A percentile compares a stretch with the other conserved stretches of the same genome.
Evolutionary conservation across 2,888 invertebrate species (phyloP).

Genomic region (Euplagia quadripunctaria): DNA sequence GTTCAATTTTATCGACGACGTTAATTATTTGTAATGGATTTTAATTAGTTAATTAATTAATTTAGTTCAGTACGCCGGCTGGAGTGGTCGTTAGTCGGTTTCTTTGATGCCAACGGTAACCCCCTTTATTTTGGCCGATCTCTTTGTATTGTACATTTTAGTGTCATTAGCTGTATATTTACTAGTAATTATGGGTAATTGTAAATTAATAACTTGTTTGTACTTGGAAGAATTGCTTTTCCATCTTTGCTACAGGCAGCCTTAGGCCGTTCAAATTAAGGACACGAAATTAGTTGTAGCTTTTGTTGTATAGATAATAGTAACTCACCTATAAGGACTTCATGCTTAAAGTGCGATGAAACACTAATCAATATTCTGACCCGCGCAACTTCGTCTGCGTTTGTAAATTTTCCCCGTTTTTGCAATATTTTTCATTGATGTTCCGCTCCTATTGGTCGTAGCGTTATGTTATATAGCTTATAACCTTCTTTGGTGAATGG

Average conservation of each 20-base stretch:
- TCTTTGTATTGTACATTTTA: slow-evolving; percentile 61
- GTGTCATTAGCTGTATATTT: slow-evolving; percentile 55
- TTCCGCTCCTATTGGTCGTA: too few relatives aligned
- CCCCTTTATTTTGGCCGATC: slow-evolving; percentile 59
- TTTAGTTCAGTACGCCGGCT: slow-evolving; percentile 68
- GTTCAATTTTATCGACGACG: slow-evolving; percentile 66
- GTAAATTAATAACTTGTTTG: slow-evolving; percentile 48
- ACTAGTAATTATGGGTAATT: slow-evolving; percentile 53
- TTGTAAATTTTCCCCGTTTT: too few relatives aligned
- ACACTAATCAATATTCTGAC: too few relatives aligned
- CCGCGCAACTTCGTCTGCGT: too few relatives aligned
- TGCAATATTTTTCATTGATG: too few relatives aligned
- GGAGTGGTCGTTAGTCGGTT: slow-evolving; percentile 65
- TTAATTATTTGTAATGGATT: slow-evolving; percentile 74
- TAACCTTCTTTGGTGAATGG: too few relatives aligned
- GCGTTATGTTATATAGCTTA: too few relatives aligned
- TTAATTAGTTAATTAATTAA: slow-evolving; percentile 84
- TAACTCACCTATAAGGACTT: too few relatives aligned
- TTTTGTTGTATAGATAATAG: too few relatives aligned
- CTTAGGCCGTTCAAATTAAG: neutral
- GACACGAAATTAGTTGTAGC: too few relatives aligned
- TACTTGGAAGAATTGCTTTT: slow-evolving; percentile 38
- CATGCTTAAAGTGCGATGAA: too few relatives aligned
- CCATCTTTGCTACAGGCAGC: slow-evolving; percentile 34
- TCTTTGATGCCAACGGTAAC: slow-evolving; percentile 71